phyloP scores from a whole-genome alignment of 2,797 vertebrate species.

The Mormyrops boulengeri region DNA sequence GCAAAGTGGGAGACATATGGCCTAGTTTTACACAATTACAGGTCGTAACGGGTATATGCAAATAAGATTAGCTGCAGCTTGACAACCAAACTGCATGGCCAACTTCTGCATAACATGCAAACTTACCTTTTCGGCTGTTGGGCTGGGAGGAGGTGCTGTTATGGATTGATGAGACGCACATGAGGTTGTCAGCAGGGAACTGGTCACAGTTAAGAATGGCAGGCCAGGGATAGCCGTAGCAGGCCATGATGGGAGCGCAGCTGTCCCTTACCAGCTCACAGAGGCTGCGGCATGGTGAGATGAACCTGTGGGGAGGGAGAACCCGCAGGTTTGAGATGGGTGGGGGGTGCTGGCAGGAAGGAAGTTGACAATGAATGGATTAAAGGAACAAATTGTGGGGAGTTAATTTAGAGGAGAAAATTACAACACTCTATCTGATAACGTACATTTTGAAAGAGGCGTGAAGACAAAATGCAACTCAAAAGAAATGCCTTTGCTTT shows the following conservation, averaged over 20 bases:
- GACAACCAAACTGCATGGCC: background rate
- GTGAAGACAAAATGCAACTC: constrained; percentile 25
- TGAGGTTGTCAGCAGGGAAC: constrained; percentile 69
- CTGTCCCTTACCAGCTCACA: constrained; percentile 73
- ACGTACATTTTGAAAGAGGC: constrained; percentile 22
- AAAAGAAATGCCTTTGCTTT: constrained; percentile 28
- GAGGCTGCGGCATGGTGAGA: constrained; percentile 71
- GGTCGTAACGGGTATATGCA: background rate
- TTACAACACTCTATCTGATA: constrained; percentile 28
- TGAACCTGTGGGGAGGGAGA: constrained; percentile 60
- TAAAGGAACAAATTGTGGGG: constrained; percentile 21
- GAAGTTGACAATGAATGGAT: constrained; percentile 8
- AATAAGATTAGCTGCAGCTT: background rate
- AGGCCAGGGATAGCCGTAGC: constrained; percentile 77
- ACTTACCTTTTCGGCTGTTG: constrained; percentile 56
- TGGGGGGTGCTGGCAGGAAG: background rate
- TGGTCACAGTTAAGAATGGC: constrained; percentile 71
- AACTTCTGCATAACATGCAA: background rate
- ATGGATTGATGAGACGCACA: constrained; percentile 71
- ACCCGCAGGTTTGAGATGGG: background rate
- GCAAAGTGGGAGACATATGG: background rate
- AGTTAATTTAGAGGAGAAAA: constrained; percentile 1
- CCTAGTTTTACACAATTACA: background rate
- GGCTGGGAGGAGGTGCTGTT: constrained; percentile 47
- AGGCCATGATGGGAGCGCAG: constrained; percentile 74